phyloP scores from a whole-genome alignment of 2,113 vertebrate species.

The Paedocypris sp. region DNA sequence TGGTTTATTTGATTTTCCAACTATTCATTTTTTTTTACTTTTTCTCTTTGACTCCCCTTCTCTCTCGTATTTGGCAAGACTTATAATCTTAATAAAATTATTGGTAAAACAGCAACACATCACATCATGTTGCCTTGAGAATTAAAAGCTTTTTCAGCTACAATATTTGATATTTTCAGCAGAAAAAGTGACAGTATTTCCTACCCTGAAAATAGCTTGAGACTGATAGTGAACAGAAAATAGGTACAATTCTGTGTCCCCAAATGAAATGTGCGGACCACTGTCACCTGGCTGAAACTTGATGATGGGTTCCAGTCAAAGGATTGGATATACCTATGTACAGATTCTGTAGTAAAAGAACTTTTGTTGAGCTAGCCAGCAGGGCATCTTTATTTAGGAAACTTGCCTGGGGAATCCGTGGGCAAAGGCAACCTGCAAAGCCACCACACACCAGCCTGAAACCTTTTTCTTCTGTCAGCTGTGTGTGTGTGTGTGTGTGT shows the following conservation, averaged over 20 bases:
- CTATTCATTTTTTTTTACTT: too few relatives aligned
- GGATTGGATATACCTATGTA: neutral
- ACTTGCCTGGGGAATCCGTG: neutral
- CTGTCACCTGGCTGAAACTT: conserved; percentile 6
- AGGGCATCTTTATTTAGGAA: conserved; percentile 6
- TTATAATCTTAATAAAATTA: too few relatives aligned
- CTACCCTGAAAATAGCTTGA: neutral
- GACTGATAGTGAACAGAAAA: neutral
- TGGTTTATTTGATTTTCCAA: too few relatives aligned
- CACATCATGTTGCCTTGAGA: too few relatives aligned
- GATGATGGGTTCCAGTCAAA: conserved; percentile 13
- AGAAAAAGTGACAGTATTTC: neutral
- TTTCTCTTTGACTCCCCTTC: too few relatives aligned
- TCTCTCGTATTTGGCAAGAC: too few relatives aligned
- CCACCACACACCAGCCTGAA: neutral
- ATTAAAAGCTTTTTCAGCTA: neutral
- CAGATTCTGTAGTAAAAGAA: conserved; percentile 1
- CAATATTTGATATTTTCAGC: neutral
- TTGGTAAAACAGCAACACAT: too few relatives aligned
- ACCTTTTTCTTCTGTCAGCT: neutral
- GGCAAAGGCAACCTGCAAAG: neutral
- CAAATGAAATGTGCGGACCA: neutral
- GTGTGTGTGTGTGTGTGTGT: neutral
- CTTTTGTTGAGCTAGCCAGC: neutral
- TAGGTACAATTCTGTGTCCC: neutral